phyloP scores from a whole-genome alignment of 1,140 invertebrate genomes.

The Drosophila nigromelanica region DNA sequence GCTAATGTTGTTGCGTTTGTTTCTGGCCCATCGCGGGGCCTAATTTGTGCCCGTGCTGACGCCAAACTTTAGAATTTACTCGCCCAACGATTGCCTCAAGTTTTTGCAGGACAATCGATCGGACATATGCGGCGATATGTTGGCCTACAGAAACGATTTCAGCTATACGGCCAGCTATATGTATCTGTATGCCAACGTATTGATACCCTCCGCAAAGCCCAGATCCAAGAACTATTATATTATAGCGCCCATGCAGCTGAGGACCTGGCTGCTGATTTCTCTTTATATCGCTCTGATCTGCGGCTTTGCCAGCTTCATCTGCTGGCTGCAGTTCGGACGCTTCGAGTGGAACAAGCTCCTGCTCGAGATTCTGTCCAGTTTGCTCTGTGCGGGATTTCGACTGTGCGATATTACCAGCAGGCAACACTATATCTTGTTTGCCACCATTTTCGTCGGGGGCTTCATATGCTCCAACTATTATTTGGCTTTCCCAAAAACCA shows the following conservation, averaged over 20 bases:
- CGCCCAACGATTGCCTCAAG: conserved; percentile 27
- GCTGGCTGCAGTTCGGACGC: conserved; percentile 27
- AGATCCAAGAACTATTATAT: conserved; percentile 42
- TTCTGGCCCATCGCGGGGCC: conserved; percentile 23
- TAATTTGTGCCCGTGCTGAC: conserved; percentile 25
- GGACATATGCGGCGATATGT: conserved; percentile 38
- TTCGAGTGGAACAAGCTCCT: conserved; percentile 11
- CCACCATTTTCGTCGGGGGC: conserved; percentile 30
- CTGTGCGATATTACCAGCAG: conserved; percentile 12
- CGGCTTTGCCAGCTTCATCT: conserved; percentile 24
- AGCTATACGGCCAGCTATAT: conserved; percentile 42
- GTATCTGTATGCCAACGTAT: conserved; percentile 40
- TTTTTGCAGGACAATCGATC: conserved; percentile 1
- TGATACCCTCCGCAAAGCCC: conserved; percentile 21
- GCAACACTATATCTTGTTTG: conserved; percentile 27
- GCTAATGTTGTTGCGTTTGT: conserved; percentile 25
- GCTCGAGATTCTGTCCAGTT: conserved; percentile 22
- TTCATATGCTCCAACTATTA: conserved; percentile 54
- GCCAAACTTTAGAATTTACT: conserved; percentile 16
- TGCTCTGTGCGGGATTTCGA: conserved; percentile 14
- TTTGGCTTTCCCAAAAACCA: conserved; percentile 41
- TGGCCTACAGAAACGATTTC: conserved; percentile 11
- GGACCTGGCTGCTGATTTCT: conserved; percentile 19
- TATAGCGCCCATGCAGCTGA: conserved; percentile 17
- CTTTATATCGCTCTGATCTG: conserved; percentile 18